Evolutionary conservation across 2,888 invertebrate genomes (phyloP).

Genomic region (Tenthredo notha): DNA sequence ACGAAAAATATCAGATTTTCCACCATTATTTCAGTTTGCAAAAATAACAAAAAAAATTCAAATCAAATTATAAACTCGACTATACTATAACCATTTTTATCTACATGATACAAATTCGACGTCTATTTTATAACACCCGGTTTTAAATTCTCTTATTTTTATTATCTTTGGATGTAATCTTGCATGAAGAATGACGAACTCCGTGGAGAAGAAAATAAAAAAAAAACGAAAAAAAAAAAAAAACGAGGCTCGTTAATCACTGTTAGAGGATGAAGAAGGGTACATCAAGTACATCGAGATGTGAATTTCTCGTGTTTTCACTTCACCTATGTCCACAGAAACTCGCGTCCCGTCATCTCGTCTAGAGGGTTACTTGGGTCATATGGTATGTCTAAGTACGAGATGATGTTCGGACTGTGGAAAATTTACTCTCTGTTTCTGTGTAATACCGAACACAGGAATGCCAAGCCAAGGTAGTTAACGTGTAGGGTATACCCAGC

Average conservation of each 20-base stretch:
- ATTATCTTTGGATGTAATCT: background rate
- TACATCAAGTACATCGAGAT: background rate
- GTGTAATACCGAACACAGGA: conserved; percentile 6
- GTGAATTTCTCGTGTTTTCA: conserved; percentile 39
- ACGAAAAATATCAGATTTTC: too few species aligned
- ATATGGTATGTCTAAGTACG: background rate
- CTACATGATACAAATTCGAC: background rate
- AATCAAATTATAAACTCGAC: too few species aligned
- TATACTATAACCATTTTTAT: too few species aligned
- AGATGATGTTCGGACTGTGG: background rate
- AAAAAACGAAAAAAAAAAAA: background rate
- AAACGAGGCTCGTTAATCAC: conserved; percentile 14
- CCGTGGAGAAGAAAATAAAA: background rate
- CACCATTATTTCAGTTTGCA: too few species aligned
- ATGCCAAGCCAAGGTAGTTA: conserved; percentile 26
- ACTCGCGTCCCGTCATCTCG: background rate
- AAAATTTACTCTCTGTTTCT: background rate
- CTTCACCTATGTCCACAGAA: conserved; percentile 17
- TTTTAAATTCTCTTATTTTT: background rate
- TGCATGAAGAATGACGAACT: background rate
- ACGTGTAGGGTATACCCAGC: background rate
- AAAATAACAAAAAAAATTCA: too few species aligned
- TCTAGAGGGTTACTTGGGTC: conserved; percentile 17
- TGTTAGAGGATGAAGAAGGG: background rate
- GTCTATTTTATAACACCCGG: background rate